Evolutionary conservation across 2,797 vertebrate species (phyloP).

Genomic region (Helarctos malayanus): DNA sequence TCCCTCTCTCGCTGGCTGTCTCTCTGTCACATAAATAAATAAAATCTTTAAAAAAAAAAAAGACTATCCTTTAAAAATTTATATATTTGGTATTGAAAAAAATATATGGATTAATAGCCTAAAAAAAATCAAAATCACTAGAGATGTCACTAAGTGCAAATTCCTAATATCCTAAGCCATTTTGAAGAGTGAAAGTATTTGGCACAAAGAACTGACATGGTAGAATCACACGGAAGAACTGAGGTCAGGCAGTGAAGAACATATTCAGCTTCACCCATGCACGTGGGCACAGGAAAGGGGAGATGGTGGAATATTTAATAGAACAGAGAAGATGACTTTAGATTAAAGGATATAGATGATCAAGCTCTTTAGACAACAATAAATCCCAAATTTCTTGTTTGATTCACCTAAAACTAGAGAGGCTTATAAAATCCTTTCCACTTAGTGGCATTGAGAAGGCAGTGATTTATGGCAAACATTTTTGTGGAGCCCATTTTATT

Average conservation of each 20-base stretch:
- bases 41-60: neutral
- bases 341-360: neutral
- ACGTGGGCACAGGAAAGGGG: neutral
- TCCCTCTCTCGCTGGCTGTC: no score
- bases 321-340: neutral
- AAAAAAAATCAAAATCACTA: neutral
- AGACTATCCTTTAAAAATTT: neutral
- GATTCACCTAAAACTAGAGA: neutral
- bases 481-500: slow-evolving; percentile 2
- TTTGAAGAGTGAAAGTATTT: neutral
- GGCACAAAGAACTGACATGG: neutral
- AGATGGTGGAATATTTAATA: neutral
- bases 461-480: neutral
- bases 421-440: neutral
- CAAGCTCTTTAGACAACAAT: neutral
- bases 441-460: neutral
- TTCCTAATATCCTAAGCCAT: neutral
- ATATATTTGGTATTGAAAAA: neutral
- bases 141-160: neutral
- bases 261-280: neutral
- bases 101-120: neutral
- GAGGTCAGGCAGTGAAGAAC: neutral
- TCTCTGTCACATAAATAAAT: no score
- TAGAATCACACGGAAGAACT: neutral
- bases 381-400: neutral